A percentile compares a stretch with the other conserved stretches of the same genome.
These are phyloP conservation scores for Lerista edwardsae DNA, from an alignment of 2,797 vertebrate genomes.

Conservation along the genomic window DNA sequence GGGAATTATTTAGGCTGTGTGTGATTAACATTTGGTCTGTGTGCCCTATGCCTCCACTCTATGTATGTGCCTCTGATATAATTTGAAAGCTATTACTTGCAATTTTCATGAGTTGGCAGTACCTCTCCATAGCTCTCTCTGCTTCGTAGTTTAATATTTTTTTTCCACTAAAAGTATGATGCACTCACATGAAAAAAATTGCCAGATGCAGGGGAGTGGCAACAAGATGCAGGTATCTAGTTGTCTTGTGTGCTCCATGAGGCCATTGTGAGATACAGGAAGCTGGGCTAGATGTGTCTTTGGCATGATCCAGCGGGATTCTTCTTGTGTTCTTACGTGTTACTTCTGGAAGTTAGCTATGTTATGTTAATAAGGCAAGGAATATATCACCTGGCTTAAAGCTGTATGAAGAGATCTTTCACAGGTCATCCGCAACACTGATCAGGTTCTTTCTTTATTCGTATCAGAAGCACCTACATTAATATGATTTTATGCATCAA, in stretches of 20 bases:
- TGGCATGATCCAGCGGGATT: too few relatives aligned
- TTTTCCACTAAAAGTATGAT: background rate
- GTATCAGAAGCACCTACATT: too few relatives aligned
- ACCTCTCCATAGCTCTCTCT: too few relatives aligned
- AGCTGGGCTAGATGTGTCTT: too few relatives aligned
- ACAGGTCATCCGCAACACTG: background rate
- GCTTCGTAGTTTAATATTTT: background rate
- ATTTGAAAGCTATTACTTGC: background rate
- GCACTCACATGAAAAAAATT: background rate
- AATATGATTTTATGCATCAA: too few relatives aligned
- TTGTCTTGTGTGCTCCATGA: too few relatives aligned
- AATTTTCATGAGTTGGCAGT: background rate
- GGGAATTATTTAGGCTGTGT: background rate
- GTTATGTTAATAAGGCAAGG: background rate
- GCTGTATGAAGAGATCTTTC: background rate
- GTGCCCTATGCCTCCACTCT: background rate
- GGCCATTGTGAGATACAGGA: too few relatives aligned
- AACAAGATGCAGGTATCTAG: too few relatives aligned
- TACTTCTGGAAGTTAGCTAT: background rate
- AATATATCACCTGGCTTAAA: background rate
- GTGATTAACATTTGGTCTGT: background rate
- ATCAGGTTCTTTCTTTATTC: too few relatives aligned
- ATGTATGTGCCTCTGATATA: background rate
- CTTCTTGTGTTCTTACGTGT: too few relatives aligned
- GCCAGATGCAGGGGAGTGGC: too few relatives aligned